Base-by-base conservation (phyloP, 2,888 invertebrate species). In the Dusona sp. region DNA sequence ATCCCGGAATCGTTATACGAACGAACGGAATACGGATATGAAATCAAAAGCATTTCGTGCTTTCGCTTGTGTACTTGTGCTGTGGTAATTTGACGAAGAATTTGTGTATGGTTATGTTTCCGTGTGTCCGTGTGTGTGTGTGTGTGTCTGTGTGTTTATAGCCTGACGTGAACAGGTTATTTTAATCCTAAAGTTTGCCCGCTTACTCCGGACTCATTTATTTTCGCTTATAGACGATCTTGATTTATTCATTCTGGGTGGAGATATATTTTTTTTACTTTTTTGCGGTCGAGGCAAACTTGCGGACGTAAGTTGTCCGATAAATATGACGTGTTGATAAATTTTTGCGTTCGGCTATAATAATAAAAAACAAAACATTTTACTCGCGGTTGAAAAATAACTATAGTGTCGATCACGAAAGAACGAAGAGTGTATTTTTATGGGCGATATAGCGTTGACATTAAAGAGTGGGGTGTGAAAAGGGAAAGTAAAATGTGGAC, bases 381-480 rank as follows among this genome's bases (percentile, higher is more conserved):
- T 3, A 19, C 9, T 42, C 9, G n/a, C 0, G n/a, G n/a, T 36
- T 13, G 36, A 57, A 36, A 25, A 74, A 61, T 48, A 29, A 75
- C 45, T 16, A 61, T 11, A 29, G 48, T 19, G 19, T 38, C 16
- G 3, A 38, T 16, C 16, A 51, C 16, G 38, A 75, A 57, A 42
- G n/a, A 70, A 45, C 75, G 75, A 51, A 19, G 25, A 29, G 75
- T 80, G 75, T 38, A 38, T n/a, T 68, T 70, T 42, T 84, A 36
- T 74, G 36, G 51, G 48, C 19, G 57, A 13, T 38, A 7, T 25
- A n/a, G 22, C 48, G 51, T 64, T 25, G 67, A 38, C 11, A 45
- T 64, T 13, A 11, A 33, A 42, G 36, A 38, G n/a, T 64, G 75
- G 67, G 38, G 22, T n/a, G 45, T 45, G 45, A 45, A 25, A 8